Evolutionary conservation across 2,797 vertebrate species (phyloP), one percentile per base, ranked within the genome.

Genomic region (Sebastes oblongus): DNA sequence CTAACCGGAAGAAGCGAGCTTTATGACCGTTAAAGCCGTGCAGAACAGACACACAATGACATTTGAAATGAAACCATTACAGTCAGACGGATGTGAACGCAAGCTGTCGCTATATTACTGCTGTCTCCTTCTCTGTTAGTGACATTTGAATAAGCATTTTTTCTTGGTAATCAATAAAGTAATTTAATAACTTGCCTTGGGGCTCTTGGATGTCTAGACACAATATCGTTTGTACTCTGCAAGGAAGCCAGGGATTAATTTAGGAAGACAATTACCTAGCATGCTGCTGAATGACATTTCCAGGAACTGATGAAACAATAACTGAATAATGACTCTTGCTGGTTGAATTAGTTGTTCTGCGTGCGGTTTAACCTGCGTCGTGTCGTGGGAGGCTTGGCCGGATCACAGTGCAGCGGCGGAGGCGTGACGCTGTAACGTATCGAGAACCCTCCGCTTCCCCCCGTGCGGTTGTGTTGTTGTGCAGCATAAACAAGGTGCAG

Each of bases 121-220:
- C 66, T 0, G 52, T 74, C 81, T 82, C 60, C 9, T 71, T 73
- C 61, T 74, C 61, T 71, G 34, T 65, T 81, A 75, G 64, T 84
- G 80, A 86, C 89, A 88, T 91, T 93, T 91, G 66, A 90, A 89
- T 82, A 36, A 82, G 76, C 27, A 14, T 60, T 54, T 77, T 50
- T 73, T 72, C 34, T 36, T n/a, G 4, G 56, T 75, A 72, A 89
- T 83, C 88, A 84, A 89, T 88, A 86, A 84, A 52, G 74, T 85
- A 85, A 93, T 82, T 67, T 84, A 89, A 90, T 86, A 82, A 85
- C 78, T 78, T 24, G 73, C 85, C 75, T 73, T 13, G 32, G 72
- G 71, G 70, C 70, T 81, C 62, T 77, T 4, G 32, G 27, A 61
- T 65, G 88, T 85, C 86, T 84, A 80, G 85, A 79, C 82, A 62